Conservation (phyloP, 2,113 vertebrate species). For the Sialia sialis region DNA sequence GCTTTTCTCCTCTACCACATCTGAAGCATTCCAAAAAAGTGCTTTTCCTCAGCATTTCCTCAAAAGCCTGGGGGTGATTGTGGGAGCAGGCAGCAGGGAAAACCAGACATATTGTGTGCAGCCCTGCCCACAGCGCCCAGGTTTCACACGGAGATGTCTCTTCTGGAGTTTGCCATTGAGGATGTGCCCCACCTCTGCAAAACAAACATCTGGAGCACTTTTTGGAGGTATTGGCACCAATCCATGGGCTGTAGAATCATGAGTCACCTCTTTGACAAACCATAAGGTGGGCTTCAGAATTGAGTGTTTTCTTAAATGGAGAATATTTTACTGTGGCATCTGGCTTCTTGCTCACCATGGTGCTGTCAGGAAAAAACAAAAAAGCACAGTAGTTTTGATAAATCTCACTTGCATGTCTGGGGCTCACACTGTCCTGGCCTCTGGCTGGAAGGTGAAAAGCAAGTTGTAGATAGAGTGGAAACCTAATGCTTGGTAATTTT, state of each 20-base stretch:
- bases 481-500: not conserved
- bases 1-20: not conserved
- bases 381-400: not conserved
- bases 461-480: not conserved
- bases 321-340: not conserved
- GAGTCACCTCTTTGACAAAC: not conserved
- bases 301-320: not conserved
- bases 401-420: not conserved
- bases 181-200: not conserved
- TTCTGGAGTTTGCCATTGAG: not conserved
- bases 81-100: not conserved
- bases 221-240: not conserved
- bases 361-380: not conserved
- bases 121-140: not conserved
- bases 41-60: not conserved
- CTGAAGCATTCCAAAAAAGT: not conserved
- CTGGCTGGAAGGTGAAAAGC: not conserved
- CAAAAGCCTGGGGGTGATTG: not conserved
- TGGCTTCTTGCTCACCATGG: not conserved
- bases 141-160: not conserved
- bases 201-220: not conserved
- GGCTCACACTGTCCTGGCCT: not conserved
- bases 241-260: not conserved
- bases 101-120: fast-evolving
- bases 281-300: not conserved